Conservation (phyloP, 1,140 invertebrate genomes). For the Tenebrio molitor region DNA sequence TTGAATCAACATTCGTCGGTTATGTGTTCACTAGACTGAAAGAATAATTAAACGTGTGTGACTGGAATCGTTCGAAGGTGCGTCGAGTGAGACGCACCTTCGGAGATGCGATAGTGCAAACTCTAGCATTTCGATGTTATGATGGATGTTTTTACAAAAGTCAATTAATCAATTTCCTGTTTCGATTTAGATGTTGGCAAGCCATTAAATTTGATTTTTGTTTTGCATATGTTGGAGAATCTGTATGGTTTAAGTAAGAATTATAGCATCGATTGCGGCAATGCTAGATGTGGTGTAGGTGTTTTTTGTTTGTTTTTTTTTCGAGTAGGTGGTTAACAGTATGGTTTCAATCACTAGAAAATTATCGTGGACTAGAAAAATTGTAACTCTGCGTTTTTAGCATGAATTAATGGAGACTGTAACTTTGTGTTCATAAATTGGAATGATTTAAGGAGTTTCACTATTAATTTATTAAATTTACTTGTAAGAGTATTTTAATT, state of each 20-base stretch:
- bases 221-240: too few relatives aligned
- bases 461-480: slow-evolving; percentile 40
- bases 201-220: too few relatives aligned
- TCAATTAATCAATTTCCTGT: not conserved
- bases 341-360: slow-evolving; percentile 31
- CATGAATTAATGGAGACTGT: slow-evolving; percentile 34
- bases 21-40: slow-evolving; percentile 16
- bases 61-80: not conserved
- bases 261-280: slow-evolving; percentile 2
- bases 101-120: not conserved
- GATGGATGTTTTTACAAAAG: not conserved
- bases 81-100: not conserved
- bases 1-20: slow-evolving; percentile 7
- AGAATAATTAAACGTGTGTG: slow-evolving; percentile 14
- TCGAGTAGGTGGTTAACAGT: slow-evolving; percentile 11
- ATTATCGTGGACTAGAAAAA: slow-evolving; percentile 12
- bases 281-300: slow-evolving; percentile 15
- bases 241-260: too few relatives aligned
- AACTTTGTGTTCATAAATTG: slow-evolving; percentile 41
- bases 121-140: not conserved
- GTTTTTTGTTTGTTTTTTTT: not conserved
- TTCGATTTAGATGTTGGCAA: too few relatives aligned
- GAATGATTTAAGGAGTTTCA: slow-evolving; percentile 24
- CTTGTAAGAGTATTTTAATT: slow-evolving; percentile 18
- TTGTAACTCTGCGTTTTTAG: slow-evolving; percentile 21